Percentiles rank a stretch among this genome's conserved stretches.
These are phyloP conservation scores for Apostichopus leukothele DNA, from an alignment of 53 echinoderm and acorn worm species.

Conservation along the genomic window DNA sequence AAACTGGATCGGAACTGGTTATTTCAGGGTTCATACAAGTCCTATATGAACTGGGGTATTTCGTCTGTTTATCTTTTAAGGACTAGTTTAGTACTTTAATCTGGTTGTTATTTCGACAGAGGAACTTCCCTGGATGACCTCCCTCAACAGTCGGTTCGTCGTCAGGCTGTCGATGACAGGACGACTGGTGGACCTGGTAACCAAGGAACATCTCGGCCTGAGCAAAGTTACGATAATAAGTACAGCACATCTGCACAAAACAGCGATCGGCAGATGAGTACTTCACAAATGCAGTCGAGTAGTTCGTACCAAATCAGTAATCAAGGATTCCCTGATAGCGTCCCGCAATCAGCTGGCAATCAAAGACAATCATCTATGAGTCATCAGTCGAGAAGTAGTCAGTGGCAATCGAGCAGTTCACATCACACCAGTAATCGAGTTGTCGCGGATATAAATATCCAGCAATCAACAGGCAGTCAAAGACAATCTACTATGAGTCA, in stretches of 20 bases:
- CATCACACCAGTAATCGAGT: background rate
- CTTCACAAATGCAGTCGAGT: background rate
- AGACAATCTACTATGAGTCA: background rate
- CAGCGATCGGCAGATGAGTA: background rate
- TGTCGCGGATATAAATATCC: background rate
- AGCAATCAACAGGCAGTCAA: background rate
- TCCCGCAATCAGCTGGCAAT: background rate
- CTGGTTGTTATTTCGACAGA: constrained; percentile 2
- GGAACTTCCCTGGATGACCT: background rate
- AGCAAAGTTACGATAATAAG: background rate
- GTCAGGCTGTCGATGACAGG: background rate
- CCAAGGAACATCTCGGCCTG: background rate
- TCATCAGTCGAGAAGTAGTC: background rate
- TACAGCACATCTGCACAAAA: background rate
- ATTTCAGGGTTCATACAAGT: no score
- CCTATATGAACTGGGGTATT: no score
- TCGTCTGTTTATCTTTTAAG: no score
- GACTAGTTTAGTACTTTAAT: background rate
- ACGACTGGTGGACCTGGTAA: background rate
- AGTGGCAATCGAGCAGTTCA: background rate
- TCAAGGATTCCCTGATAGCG: background rate
- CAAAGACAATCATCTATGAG: background rate
- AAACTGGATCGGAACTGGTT: no score
- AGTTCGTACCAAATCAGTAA: background rate
- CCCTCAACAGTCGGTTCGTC: background rate